Base-by-base conservation (phyloP, 1,140 invertebrate species). In the Drosophila littoralis region DNA sequence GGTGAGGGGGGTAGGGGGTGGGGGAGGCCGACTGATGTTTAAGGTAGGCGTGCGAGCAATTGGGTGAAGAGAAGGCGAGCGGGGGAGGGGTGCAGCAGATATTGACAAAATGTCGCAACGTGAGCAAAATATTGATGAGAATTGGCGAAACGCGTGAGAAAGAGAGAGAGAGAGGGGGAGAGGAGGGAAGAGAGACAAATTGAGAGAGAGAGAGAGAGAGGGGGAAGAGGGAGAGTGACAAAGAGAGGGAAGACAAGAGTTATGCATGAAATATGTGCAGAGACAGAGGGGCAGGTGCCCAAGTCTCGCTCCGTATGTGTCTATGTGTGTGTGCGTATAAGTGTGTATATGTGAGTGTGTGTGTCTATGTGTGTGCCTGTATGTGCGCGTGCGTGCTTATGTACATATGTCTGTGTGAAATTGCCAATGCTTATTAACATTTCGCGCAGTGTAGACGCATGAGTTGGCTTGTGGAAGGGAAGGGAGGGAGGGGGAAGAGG, bases 41-140 rank as follows among this genome's bases (percentile, higher is more conserved):
- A 28, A 48, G 46, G 46, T 28, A 17, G 46, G 22, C 46, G 46
- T 12, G 7, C 10, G 5, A 7, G 4, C 22, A n/a, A 22, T 40
- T 12, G 32, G 12, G 6, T 15, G 48, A 13, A 9, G 7, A 6
- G 45, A 38, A 9, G 38, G 54, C 4, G 17, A 7, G 38, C 17
- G 55, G 28, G 9, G 28, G 57, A 46, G 38, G 42, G 57, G 59
- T 48, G 5, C 7, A 75, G 60, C 81, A 90, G 85, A 90, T 90
- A 89, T 89, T 89, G 85, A 89, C 85, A 90, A 89, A 89, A 89
- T 89, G 85, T 90, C 86, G 81, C 86, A 90, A 90, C 85, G 85
- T 89, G 85, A 75, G 75, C 85, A 76, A 85, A 90, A 85, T 90
- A 90, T 90, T 90, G 81, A 89, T 90, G 75, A 90, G 75, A 66